phyloP scores from a whole-genome alignment of 2,888 invertebrate species.

The Acronicta aceris region DNA sequence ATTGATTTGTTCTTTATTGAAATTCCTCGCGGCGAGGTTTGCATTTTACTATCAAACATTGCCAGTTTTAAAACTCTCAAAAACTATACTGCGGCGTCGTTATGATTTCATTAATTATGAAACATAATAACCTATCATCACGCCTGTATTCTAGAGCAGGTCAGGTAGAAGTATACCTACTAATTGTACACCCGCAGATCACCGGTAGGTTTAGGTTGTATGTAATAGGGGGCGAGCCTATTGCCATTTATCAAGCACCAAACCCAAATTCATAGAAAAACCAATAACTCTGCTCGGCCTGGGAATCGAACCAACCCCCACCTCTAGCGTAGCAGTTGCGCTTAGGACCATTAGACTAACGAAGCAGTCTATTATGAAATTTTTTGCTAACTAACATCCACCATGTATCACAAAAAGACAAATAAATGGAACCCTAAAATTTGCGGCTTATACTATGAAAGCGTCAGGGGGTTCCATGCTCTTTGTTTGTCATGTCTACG shows the following conservation, averaged over 20 bases:
- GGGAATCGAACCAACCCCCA: no score
- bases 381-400: neutral
- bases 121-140: no score
- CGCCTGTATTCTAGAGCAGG: no score
- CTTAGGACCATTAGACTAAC: no score
- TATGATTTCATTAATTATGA: neutral
- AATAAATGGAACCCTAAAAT: constrained; percentile 12
- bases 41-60: constrained; percentile 19
- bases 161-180: no score
- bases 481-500: constrained; percentile 33
- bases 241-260: no score
- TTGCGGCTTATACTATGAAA: constrained; percentile 12
- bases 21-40: neutral
- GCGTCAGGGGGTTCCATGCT: constrained; percentile 12
- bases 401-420: neutral
- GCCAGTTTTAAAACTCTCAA: constrained; percentile 6
- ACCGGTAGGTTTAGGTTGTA: no score
- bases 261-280: no score
- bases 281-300: no score
- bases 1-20: constrained; percentile 17
- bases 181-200: no score
- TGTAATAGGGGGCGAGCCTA: no score
- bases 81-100: constrained; percentile 21
- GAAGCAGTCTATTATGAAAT: constrained; percentile 9
- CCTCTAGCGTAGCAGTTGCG: no score